phyloP scores from a whole-genome alignment of 2,113 vertebrate species.

The Pelecanus crispus region DNA sequence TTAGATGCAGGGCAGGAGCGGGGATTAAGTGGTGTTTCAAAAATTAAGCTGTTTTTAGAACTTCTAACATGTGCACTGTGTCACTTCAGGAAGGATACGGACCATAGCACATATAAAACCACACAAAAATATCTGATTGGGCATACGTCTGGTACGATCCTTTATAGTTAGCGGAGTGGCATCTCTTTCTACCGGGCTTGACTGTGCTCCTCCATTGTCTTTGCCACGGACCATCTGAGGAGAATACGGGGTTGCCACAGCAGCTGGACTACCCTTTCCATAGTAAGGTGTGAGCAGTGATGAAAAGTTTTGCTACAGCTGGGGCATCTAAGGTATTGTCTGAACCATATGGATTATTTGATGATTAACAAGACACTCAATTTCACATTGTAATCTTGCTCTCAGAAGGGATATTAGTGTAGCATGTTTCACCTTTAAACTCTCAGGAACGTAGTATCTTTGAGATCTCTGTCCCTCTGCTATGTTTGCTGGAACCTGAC shows the following conservation, averaged over 20 bases:
- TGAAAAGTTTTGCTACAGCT: neutral
- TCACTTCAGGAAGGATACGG: neutral
- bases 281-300: neutral
- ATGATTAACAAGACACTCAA: neutral
- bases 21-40: neutral
- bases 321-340: neutral
- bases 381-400: neutral
- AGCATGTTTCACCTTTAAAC: neutral
- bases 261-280: neutral
- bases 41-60: conserved; percentile 21
- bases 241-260: neutral
- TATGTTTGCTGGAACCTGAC: neutral
- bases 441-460: neutral
- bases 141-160: neutral
- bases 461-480: neutral
- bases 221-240: neutral
- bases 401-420: neutral
- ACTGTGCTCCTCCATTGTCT: neutral
- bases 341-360: neutral
- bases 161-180: neutral
- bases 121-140: neutral
- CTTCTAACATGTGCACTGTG: neutral
- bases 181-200: neutral
- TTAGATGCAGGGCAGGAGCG: neutral
- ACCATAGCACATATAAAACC: neutral